Percentiles rank a stretch among this genome's conserved stretches.
Conservation (phyloP, 2,888 invertebrate species). For the Drosophila demipolita region DNA sequence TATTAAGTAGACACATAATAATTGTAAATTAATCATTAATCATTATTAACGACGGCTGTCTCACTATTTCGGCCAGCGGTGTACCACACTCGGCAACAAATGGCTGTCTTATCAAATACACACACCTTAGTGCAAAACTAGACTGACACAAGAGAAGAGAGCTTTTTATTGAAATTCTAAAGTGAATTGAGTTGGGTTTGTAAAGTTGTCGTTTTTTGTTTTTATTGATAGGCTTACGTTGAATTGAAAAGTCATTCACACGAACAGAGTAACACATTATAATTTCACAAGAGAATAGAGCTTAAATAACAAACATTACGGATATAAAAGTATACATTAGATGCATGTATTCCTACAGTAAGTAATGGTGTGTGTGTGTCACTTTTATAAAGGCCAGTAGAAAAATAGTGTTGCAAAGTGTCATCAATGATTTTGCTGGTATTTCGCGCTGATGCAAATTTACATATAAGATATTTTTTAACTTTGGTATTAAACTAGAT, state of each 20-base stretch:
- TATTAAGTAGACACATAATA: background rate
- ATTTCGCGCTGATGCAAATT: constrained; percentile 49
- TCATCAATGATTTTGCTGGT: constrained; percentile 30
- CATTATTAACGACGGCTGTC: background rate
- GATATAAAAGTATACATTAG: constrained; percentile 50
- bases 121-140: background rate
- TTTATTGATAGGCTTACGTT: constrained; percentile 57
- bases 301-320: constrained; percentile 66
- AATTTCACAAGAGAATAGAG: constrained; percentile 70
- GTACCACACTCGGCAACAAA: background rate
- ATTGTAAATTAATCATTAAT: background rate
- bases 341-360: constrained; percentile 41
- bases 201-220: constrained; percentile 33
- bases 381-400: constrained; percentile 50
- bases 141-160: background rate
- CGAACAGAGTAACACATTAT: constrained; percentile 55
- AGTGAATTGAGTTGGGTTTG: background rate
- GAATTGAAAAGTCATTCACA: constrained; percentile 66
- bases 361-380: constrained; percentile 45
- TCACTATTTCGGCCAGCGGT: background rate
- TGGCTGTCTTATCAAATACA: background rate
- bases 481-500: constrained; percentile 84
- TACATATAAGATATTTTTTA: constrained; percentile 69
- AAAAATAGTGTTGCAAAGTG: constrained; percentile 48
- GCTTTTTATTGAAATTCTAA: background rate